Conservation (phyloP, 2,797 vertebrate genomes). For the Fistularia commersonii region DNA sequence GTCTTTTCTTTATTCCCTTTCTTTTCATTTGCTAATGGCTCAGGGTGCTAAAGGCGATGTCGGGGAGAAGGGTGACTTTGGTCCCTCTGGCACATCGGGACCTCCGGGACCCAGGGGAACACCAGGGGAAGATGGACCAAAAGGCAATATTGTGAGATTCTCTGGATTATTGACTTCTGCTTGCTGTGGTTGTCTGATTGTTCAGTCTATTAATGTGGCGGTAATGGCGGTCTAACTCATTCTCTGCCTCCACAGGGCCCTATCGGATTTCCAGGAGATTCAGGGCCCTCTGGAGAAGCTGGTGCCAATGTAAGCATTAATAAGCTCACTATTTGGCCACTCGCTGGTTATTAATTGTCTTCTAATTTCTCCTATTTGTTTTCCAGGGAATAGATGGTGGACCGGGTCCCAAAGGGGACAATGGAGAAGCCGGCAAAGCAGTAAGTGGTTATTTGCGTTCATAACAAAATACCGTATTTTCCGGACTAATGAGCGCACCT, state of each 20-base stretch:
- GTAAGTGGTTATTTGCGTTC: slow-evolving; percentile 47
- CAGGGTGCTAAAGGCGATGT: slow-evolving; percentile 85
- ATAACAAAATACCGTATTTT: not conserved
- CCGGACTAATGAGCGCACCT: no score
- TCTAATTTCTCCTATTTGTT: slow-evolving; percentile 3
- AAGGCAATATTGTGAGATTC: slow-evolving; percentile 83
- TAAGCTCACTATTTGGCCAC: no score
- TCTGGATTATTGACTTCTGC: slow-evolving; percentile 18
- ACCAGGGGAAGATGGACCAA: slow-evolving; percentile 88
- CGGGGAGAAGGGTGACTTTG: slow-evolving; percentile 89
- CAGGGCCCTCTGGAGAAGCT: slow-evolving; percentile 82
- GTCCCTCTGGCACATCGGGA: slow-evolving; percentile 82
- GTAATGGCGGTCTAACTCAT: not conserved
- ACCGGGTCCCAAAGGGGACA: slow-evolving; percentile 83
- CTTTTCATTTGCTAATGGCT: slow-evolving; percentile 16
- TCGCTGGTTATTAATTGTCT: not conserved
- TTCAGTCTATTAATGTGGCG: slow-evolving; percentile 12
- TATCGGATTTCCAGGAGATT: slow-evolving; percentile 86
- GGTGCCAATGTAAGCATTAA: slow-evolving; percentile 77
- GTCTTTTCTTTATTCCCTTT: slow-evolving; percentile 4
- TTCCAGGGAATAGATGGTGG: slow-evolving; percentile 82
- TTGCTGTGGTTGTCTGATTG: not conserved
- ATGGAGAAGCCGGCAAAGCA: slow-evolving; percentile 81
- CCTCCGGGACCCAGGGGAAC: slow-evolving; percentile 83
- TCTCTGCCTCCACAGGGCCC: slow-evolving; percentile 75